A percentile compares a stretch with the other conserved stretches of the same genome.
Evolutionary conservation across 2,113 vertebrate species (phyloP).

Genomic region (Megaceryle maxima): DNA sequence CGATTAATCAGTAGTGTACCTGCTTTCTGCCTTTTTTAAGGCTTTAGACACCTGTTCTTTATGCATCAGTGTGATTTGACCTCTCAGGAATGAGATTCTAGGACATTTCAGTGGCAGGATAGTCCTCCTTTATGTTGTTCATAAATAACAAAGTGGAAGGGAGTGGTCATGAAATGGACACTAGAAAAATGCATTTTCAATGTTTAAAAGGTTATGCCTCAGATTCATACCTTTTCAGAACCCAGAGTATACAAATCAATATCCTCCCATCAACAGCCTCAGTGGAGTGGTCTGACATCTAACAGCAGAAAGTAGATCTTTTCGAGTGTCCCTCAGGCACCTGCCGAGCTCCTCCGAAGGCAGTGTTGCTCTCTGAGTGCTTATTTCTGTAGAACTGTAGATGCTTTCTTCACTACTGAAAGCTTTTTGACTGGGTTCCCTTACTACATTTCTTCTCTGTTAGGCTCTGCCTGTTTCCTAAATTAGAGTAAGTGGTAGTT

Average conservation of each 20-base stretch:
- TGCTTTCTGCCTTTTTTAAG: neutral
- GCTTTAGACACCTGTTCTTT: neutral
- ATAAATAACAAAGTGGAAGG: neutral
- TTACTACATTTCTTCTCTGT: neutral
- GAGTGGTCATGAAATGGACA: neutral
- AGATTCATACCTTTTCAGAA: neutral
- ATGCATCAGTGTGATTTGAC: neutral
- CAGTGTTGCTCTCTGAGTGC: neutral
- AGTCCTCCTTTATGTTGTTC: neutral
- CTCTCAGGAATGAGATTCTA: neutral
- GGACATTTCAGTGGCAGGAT: neutral
- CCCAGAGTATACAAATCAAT: neutral
- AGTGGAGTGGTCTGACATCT: neutral
- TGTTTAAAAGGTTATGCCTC: accelerated
- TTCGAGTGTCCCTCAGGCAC: neutral
- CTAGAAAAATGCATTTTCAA: neutral
- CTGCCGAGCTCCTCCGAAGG: neutral
- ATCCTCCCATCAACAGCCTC: neutral
- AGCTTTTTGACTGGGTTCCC: neutral
- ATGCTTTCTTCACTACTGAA: neutral
- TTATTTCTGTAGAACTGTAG: neutral
- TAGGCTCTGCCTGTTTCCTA: neutral
- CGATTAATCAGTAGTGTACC: neutral
- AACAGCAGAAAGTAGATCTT: neutral
- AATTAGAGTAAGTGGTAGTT: neutral